Base-by-base conservation (phyloP, 2,888 invertebrate genomes). In the Ctenicera cuprea region DNA sequence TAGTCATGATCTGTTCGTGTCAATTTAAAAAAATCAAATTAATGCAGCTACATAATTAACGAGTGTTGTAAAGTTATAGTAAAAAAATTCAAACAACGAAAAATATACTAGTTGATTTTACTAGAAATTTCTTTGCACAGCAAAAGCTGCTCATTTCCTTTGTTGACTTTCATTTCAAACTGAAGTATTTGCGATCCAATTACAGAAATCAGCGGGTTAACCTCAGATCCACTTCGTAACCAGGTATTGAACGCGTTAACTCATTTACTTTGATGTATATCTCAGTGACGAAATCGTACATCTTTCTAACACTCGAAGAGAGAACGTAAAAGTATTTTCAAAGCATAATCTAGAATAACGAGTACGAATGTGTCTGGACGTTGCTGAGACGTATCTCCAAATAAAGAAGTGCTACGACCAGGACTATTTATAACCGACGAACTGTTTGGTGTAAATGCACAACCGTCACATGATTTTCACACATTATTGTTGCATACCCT, bases 281-380 rank as follows among this genome's bases (percentile, higher is more conserved):
- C 26, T 45, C 9, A 16, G 45, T 26, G 43, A 61, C 20, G 43
- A 62, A 62, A 11, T 62, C 45, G 62, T 62, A 62, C 11, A 14
- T 62, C 62, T 45, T 62, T 62, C 43, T 45, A 41, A 45, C 62
- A 45, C 43, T 62, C 26, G 2, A 9, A 8, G 43, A 41, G 9
- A 18, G 26, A 20, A 45, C 8, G 43, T 26, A 59, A 62, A 45
- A 41, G 62, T 45, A 45, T 62, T 59, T 41, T 43, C 43, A 62
- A 62, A 62, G 62, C 62, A 45, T 62, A 62, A 62, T 62, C 62
- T 62, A 45, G 20, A 62, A 62, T 62, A 62, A 62, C 62, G 62
- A 62, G 62, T 62, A 62, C 45, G 30, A 45, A 62, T 45, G 62
- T 45, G 62, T 62, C 62, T 45, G 30, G 62, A 43, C 62, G 30